These are phyloP conservation scores for Aphis craccivora DNA, from an alignment of 1,140 invertebrate species.

Conservation along the genomic window DNA sequence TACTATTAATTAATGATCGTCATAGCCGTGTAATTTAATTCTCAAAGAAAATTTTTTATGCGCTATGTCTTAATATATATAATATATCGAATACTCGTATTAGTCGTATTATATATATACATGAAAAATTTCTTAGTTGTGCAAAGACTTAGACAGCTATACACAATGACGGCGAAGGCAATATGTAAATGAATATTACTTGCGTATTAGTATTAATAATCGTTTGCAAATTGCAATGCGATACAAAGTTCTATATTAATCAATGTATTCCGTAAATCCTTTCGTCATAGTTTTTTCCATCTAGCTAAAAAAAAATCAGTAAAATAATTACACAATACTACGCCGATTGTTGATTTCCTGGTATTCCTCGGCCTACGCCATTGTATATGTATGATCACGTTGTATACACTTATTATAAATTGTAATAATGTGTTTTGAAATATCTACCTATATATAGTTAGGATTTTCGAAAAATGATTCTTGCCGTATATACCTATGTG, in stretches of 20 bases:
- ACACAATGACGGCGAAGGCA: background rate
- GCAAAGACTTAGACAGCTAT: background rate
- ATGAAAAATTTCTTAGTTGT: background rate
- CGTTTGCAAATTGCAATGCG: background rate
- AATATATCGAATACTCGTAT: no score
- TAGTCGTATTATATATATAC: background rate
- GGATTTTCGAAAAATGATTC: background rate
- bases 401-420: background rate
- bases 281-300: background rate
- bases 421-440: background rate
- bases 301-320: background rate
- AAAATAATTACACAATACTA: background rate
- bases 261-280: background rate
- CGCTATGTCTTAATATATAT: background rate
- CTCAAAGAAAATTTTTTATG: background rate
- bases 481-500: background rate
- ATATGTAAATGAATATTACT: background rate
- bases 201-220: conserved; percentile 24
- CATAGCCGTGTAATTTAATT: background rate
- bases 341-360: background rate
- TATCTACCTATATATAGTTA: background rate
- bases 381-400: background rate
- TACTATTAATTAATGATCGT: background rate
- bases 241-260: conserved; percentile 6
- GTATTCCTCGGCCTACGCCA: background rate